Conservation (phyloP, 2,888 invertebrate genomes). For the Polydrusus cervinus region DNA sequence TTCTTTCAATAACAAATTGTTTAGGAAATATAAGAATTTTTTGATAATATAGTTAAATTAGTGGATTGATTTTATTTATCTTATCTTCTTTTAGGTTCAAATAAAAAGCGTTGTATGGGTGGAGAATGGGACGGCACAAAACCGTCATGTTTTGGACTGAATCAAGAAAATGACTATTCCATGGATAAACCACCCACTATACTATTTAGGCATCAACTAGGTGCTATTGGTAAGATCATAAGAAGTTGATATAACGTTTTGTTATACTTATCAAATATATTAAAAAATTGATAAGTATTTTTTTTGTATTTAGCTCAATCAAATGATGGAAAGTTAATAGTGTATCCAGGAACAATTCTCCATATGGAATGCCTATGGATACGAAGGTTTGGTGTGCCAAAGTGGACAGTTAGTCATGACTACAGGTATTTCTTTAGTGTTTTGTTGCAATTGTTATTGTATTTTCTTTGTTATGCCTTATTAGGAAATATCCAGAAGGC, state of each 20-base stretch:
- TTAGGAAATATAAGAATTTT: no score
- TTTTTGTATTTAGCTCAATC: slow-evolving; percentile 78
- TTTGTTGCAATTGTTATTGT: neutral
- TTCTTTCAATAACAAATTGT: no score
- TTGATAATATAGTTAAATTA: no score
- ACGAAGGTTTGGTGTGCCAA: slow-evolving; percentile 87
- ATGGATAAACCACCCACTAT: slow-evolving; percentile 92
- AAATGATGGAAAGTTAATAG: slow-evolving; percentile 88
- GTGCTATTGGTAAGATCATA: slow-evolving; percentile 76
- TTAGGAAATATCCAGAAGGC: slow-evolving; percentile 82
- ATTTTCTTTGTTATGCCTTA: slow-evolving; percentile 52
- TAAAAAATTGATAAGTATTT: neutral
- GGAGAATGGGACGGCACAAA: slow-evolving; percentile 88
- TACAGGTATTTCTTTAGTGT: slow-evolving; percentile 71
- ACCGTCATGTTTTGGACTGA: slow-evolving; percentile 86
- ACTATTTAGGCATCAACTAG: slow-evolving; percentile 85
- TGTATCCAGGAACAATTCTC: slow-evolving; percentile 88
- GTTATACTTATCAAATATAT: no score
- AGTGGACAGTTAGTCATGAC: slow-evolving; percentile 85
- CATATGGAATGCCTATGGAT: slow-evolving; percentile 95
- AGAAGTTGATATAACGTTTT: no score
- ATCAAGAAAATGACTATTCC: slow-evolving; percentile 90
- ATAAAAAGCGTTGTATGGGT: slow-evolving; percentile 81
- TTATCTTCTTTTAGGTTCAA: slow-evolving; percentile 79
- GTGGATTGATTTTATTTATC: no score